Base-by-base conservation (phyloP, 1,140 invertebrate species). In the Philaenus spumarius region DNA sequence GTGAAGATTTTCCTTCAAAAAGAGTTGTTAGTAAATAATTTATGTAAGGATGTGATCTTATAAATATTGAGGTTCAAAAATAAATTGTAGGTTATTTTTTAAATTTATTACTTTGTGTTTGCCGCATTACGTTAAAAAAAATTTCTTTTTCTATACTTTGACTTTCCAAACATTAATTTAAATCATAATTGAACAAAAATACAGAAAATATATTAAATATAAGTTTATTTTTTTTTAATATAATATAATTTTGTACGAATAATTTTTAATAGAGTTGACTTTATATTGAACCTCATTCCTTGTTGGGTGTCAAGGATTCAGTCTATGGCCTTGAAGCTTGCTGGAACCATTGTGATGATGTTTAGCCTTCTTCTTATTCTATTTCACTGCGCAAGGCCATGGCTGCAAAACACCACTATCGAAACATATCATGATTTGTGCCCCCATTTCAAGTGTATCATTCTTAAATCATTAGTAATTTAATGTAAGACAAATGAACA, bases 371-470 rank as follows among this genome's bases (percentile, higher is more conserved):
- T 55, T 56, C 50, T 51, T 51, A 40, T 48, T 40, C 42, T 43
- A 54, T 53, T 26, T 40, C 42, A 55, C 47, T 45, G 51, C 39
- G 24, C 34, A 17, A 24, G 59, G 59, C 50, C 59, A 50, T 55
- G 39, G 45, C 46, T 34, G 26, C 37, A 61, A 63, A 64, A 64
- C 62, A 64, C 62, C 62, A 45, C 54, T 60, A 64, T 64, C 62
- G 59, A 64, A 64, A 64, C 62, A 64, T 64, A 64, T 64, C 62
- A 64, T 64, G 56, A 61, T 46, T 59, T 56, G 62, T 64, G 62
- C 62, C 62, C 62, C 62, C 62, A 61, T 45, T 61, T 62, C 59
- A 64, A 64, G 62, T 64, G 62, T 64, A 64, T 50, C 61, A 61
- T 64, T 63, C 62, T 64, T 64, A 64, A 64, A 64, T 64, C 62